Conservation (phyloP, 2,113 vertebrate species). For the Agelaius phoeniceus region DNA sequence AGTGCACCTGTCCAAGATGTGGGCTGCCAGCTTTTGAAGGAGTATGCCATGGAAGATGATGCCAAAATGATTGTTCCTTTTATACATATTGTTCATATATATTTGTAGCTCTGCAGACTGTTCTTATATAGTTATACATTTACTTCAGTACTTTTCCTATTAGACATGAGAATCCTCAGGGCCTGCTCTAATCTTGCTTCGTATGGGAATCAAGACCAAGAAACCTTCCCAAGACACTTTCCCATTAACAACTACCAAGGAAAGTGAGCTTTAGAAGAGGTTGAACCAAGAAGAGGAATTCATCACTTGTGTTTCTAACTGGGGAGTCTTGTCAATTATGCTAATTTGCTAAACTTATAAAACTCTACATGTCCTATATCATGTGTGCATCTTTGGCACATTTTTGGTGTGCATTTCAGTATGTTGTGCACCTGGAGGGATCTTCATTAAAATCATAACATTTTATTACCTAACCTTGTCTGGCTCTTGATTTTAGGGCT, state of each 20-base stretch:
- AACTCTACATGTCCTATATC: background rate
- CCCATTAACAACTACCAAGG: background rate
- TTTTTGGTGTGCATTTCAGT: background rate
- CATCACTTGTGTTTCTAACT: background rate
- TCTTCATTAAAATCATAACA: background rate
- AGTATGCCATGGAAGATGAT: background rate
- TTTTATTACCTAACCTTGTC: background rate
- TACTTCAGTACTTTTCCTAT: background rate
- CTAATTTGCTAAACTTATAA: background rate
- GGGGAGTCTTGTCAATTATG: background rate
- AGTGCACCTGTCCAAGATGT: background rate
- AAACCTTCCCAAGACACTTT: background rate
- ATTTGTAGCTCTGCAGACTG: background rate
- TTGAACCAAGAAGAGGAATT: background rate
- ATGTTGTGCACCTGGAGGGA: background rate
- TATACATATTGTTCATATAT: background rate
- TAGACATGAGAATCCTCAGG: background rate
- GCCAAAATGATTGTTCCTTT: background rate
- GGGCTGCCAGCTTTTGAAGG: background rate
- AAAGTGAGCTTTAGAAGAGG: background rate
- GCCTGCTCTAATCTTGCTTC: background rate
- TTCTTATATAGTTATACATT: background rate
- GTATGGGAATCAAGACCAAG: background rate
- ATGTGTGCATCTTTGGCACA: accelerated
- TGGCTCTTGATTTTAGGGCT: background rate